These are phyloP conservation scores for Dendrolimus pini DNA, from an alignment of 2,888 invertebrate species.

Conservation along the genomic window DNA sequence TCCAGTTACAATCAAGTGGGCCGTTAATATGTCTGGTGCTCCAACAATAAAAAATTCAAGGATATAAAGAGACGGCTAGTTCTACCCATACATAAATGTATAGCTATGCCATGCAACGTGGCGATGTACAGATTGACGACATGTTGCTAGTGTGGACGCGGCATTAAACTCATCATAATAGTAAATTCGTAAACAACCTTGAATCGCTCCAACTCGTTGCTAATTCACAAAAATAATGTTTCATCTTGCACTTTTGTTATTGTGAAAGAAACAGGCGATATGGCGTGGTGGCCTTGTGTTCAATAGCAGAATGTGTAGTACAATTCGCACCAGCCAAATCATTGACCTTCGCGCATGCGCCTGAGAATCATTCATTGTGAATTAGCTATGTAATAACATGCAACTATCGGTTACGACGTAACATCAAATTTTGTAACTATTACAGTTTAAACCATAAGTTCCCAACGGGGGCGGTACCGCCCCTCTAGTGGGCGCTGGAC, in stretches of 20 bases:
- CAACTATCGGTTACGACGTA: background rate
- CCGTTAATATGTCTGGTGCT: no score
- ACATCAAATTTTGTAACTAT: background rate
- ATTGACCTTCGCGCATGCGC: background rate
- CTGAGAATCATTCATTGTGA: background rate
- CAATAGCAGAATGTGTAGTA: background rate
- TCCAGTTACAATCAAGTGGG: no score
- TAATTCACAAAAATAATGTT: background rate
- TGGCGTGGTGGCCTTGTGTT: background rate
- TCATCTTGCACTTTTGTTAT: background rate
- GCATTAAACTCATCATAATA: background rate
- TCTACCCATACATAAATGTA: no score
- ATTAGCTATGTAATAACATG: background rate
- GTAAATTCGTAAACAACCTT: background rate
- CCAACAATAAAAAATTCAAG: no score
- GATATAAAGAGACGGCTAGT: no score
- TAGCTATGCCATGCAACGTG: no score
- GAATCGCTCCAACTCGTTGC: background rate
- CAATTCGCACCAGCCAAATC: background rate
- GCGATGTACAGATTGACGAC: no score
- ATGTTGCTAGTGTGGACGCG: no score
- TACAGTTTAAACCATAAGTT: no score
- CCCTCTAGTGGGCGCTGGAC: no score
- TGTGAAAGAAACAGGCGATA: background rate
- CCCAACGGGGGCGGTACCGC: no score